Percentiles rank a stretch among this genome's conserved stretches.
Evolutionary conservation across 2,888 invertebrate species (phyloP).

Genomic region (Rhabditoides inermis): DNA sequence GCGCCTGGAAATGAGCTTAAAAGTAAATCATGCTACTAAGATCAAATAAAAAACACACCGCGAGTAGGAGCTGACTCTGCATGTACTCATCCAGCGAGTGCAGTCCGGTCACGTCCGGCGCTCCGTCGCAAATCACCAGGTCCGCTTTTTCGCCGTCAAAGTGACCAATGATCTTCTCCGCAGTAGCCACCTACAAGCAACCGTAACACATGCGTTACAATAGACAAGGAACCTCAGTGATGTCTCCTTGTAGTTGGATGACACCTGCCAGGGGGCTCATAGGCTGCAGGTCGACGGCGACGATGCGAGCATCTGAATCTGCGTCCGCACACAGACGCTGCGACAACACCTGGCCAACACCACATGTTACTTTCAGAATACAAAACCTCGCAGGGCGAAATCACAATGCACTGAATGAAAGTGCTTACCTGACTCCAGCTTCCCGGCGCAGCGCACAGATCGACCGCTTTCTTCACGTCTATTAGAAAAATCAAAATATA

Average conservation of each 20-base stretch:
- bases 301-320: conserved; percentile 70
- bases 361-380: neutral
- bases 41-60: conserved; percentile 55
- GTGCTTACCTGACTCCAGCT: conserved; percentile 71
- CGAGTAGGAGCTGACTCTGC: conserved; percentile 85
- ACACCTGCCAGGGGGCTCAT: conserved; percentile 96
- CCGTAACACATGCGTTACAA: too few relatives aligned
- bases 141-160: conserved; percentile 84
- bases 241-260: conserved; percentile 91
- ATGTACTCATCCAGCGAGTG: conserved; percentile 97
- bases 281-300: conserved; percentile 92
- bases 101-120: conserved; percentile 94
- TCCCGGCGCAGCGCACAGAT: conserved; percentile 80
- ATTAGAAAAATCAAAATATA: neutral
- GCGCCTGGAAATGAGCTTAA: conserved; percentile 59
- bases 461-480: conserved; percentile 83
- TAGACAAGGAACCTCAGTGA: conserved; percentile 70
- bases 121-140: conserved; percentile 93
- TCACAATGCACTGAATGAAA: neutral
- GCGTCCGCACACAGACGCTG: conserved; percentile 13
- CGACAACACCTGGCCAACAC: conserved; percentile 13
- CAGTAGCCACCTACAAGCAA: conserved; percentile 55
- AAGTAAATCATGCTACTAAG: neutral
- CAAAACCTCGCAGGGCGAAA: neutral
- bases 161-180: conserved; percentile 77